Percentiles rank a stretch among this genome's conserved stretches.
phyloP scores from a whole-genome alignment of 2,113 vertebrate genomes.

The Erinaceus europaeus region DNA sequence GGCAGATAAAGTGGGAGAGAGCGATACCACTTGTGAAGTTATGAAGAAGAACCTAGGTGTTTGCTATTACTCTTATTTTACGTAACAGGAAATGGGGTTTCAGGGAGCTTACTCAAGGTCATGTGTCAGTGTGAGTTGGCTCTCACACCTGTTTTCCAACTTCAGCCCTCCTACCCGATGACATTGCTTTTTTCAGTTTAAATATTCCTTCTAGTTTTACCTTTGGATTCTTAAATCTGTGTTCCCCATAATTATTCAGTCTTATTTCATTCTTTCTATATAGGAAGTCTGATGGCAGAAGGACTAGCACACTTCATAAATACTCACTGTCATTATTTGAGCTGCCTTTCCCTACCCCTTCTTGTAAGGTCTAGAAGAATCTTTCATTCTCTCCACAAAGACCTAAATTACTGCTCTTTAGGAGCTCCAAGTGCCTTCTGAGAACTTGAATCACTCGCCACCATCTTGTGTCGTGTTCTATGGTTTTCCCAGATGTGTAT shows the following conservation, averaged over 20 bases:
- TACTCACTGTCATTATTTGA: not conserved
- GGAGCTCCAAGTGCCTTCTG: not conserved
- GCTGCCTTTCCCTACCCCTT: not conserved
- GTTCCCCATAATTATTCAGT: not conserved
- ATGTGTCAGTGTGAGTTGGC: not conserved
- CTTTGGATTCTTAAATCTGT: not conserved
- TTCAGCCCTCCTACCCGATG: not conserved
- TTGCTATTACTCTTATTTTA: not conserved
- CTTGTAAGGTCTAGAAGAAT: not conserved
- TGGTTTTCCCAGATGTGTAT: not conserved
- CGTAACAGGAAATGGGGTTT: not conserved
- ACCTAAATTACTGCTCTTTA: not conserved
- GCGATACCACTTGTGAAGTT: too few relatives aligned
- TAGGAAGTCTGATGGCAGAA: not conserved
- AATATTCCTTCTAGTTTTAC: not conserved
- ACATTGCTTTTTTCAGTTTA: not conserved
- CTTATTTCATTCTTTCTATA: not conserved
- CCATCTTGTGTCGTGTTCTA: not conserved
- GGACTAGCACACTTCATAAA: not conserved
- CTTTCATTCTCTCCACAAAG: not conserved
- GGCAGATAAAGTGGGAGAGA: too few relatives aligned
- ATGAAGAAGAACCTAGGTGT: not conserved
- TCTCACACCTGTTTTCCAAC: not conserved
- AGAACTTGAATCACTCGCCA: not conserved
- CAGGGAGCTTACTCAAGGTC: not conserved